Evolutionary conservation across 2,888 invertebrate species (phyloP), one percentile per base, ranked within the genome.

Genomic region (Drosophila anomalipes): DNA sequence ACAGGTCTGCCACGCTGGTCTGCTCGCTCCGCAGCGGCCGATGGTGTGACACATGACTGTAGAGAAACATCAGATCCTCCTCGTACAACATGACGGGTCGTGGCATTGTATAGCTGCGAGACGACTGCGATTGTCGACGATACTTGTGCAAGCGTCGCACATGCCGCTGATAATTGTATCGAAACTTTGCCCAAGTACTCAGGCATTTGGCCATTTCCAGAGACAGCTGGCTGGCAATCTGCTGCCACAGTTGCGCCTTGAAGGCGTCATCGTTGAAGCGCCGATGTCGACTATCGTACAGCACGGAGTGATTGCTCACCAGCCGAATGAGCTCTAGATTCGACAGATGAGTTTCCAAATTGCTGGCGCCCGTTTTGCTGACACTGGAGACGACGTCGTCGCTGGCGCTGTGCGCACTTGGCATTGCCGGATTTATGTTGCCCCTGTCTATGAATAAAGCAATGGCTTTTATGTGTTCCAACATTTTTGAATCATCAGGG

Each of bases 21-120:
- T 79, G 77, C 1, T 39, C 5, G 1, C 30, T 10, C 4, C n/a
- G 14, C 47, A 41, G 7, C 0, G 81, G 70, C 0, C 28, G 14
- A 56, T 41, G 37, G 7, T 67, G 52, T 0, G 84, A 67, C 30
- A 93, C 84, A 37, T 86, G 88, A n/a, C 83, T 70, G 72, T 89
- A 92, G 0, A 93, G 79, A 47, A 92, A 92, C 39, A 89, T n/a
- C 39, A 92, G 33, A 32, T 92, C 90, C 28, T 86, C 83, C 60
- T 92, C 93, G 33, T 88, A 78, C n/a, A 76, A 37, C 83, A 91
- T 85, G 0, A 67, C 66, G 5, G 92, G 92, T 22, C 92, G 82
- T 1, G 58, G 65, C 5, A 69, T 75, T 4, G 4, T 28, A 2
- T 12, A 5, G 3, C 16, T 9, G 16, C 39, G 70, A 19, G 12